phyloP scores from a whole-genome alignment of 2,797 vertebrate genomes.

The Scomberomorus guttatus region DNA sequence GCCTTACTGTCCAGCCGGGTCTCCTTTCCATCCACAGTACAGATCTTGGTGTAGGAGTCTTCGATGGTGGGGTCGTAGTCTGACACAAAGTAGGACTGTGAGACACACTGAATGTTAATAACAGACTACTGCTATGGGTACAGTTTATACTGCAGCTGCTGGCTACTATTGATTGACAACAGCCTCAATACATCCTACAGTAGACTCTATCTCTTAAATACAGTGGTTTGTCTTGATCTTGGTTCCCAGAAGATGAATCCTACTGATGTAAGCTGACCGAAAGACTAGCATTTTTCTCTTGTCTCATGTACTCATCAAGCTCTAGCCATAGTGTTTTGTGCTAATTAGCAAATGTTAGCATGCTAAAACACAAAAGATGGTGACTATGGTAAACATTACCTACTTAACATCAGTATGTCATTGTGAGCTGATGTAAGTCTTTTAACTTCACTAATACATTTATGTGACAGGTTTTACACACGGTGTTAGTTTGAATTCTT shows the following conservation, averaged over 20 bases:
- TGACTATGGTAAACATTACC: too few species aligned
- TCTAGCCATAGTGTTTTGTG: too few species aligned
- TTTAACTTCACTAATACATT: too few species aligned
- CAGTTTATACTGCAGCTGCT: background rate
- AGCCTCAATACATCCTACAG: too few species aligned
- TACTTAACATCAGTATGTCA: too few species aligned
- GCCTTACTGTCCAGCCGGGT: slow-evolving; percentile 92
- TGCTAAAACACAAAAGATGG: too few species aligned
- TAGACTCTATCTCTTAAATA: background rate
- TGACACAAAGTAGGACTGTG: slow-evolving; percentile 94
- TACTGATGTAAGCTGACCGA: too few species aligned
- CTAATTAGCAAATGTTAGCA: too few species aligned
- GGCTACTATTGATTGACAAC: background rate
- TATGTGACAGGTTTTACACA: background rate
- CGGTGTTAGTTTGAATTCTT: background rate
- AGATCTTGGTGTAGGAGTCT: slow-evolving; percentile 94
- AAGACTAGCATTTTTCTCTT: too few species aligned
- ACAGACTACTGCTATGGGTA: background rate
- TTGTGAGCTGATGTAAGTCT: too few species aligned
- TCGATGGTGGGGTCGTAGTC: slow-evolving; percentile 96
- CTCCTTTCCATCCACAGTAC: slow-evolving; percentile 88
- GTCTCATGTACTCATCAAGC: too few species aligned
- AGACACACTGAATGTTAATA: slow-evolving; percentile 29
- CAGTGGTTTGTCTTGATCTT: background rate
- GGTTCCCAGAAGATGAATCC: too few species aligned